Evolutionary conservation across 2,113 vertebrate genomes (phyloP).

Genomic region (Eolophus roseicapilla): DNA sequence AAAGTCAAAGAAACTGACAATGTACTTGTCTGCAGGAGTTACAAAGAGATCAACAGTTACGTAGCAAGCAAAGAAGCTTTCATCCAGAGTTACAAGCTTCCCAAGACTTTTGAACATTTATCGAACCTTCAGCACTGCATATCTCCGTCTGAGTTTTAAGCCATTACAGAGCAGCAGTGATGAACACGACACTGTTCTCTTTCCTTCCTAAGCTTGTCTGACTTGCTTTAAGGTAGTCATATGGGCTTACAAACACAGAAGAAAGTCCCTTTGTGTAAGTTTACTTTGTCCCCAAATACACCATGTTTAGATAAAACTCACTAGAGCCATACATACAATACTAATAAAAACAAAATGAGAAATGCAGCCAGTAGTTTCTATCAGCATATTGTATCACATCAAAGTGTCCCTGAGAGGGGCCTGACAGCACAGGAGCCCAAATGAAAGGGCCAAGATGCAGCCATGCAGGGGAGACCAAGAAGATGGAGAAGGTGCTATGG

Average conservation of each 20-base stretch:
- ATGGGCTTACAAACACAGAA: neutral
- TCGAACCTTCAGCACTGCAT: neutral
- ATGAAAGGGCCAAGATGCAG: neutral
- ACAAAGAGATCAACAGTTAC: neutral
- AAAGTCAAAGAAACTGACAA: neutral
- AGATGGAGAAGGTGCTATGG: neutral
- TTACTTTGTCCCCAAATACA: neutral
- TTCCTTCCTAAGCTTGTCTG: neutral
- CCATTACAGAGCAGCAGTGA: neutral
- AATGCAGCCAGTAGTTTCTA: neutral
- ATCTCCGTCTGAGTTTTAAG: neutral
- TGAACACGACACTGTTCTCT: neutral
- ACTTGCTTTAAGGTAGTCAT: neutral
- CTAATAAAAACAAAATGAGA: neutral
- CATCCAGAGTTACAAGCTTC: neutral
- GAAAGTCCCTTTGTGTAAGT: neutral
- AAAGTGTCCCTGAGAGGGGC: neutral
- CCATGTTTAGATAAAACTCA: neutral
- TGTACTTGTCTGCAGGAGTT: neutral
- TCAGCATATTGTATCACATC: fast-evolving
- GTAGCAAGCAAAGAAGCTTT: neutral
- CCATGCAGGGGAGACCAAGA: neutral
- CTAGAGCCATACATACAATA: neutral
- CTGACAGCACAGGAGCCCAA: neutral
- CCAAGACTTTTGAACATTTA: neutral